These are phyloP conservation scores for Galeopsomyia nigrocyanea DNA, from an alignment of 2,888 invertebrate genomes.

Conservation along the genomic window DNA sequence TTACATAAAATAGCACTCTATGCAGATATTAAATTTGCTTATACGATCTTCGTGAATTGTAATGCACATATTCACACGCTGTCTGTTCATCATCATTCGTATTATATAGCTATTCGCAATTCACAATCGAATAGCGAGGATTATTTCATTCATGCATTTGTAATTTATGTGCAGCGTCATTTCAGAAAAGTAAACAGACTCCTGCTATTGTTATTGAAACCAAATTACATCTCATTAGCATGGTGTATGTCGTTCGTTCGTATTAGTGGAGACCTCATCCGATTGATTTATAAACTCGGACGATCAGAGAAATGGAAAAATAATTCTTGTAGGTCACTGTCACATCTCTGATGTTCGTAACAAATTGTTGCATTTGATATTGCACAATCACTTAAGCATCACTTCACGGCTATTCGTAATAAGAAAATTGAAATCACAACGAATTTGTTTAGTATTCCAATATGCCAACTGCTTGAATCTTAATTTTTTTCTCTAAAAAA, in stretches of 20 bases:
- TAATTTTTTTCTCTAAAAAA: too few species aligned
- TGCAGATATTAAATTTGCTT: too few species aligned
- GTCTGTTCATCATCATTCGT: too few species aligned
- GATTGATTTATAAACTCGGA: conserved; percentile 23
- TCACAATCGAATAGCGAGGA: too few species aligned
- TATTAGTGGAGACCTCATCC: conserved; percentile 11
- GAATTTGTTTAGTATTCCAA: conserved; percentile 21
- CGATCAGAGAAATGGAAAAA: conserved; percentile 24
- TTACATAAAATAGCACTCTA: too few species aligned
- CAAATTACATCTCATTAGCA: conserved; percentile 18
- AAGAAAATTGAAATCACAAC: conserved; percentile 7
- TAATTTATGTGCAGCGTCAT: too few species aligned
- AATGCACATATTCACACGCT: too few species aligned
- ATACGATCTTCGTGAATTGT: too few species aligned
- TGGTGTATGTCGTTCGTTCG: conserved; percentile 13
- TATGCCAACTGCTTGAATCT: too few species aligned
- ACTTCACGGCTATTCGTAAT: conserved; percentile 33
- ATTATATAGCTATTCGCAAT: too few species aligned
- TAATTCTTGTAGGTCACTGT: conserved; percentile 52
- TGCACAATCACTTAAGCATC: conserved; percentile 41
- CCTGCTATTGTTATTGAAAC: neutral
- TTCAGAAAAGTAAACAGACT: neutral
- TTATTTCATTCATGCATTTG: too few species aligned
- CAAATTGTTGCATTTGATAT: conserved; percentile 43
- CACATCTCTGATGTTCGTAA: conserved; percentile 48